A percentile compares a stretch with the other conserved stretches of the same genome.
Evolutionary conservation across 2,888 invertebrate genomes (phyloP).

Genomic region (Sthenelais limicola): DNA sequence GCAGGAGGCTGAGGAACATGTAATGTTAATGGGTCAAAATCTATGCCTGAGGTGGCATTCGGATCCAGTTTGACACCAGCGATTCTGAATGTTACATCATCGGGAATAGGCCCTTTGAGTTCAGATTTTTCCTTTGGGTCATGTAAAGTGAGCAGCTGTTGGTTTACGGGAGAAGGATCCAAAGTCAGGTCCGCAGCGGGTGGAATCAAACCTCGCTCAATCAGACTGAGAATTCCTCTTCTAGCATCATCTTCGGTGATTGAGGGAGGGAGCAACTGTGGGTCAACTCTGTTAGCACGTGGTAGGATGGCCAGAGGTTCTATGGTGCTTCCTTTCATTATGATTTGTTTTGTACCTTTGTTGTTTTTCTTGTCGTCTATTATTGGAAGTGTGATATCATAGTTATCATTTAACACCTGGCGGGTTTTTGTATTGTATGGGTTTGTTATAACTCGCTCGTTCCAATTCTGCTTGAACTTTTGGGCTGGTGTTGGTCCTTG

Average conservation of each 20-base stretch:
- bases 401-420: constrained; percentile 65
- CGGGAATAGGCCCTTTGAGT: too few species aligned
- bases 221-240: constrained; percentile 69
- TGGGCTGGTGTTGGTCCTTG: constrained; percentile 66
- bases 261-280: constrained; percentile 69
- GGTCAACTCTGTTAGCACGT: constrained; percentile 68
- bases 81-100: constrained; percentile 46
- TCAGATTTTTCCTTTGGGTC: constrained; percentile 61
- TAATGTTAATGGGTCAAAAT: constrained; percentile 6
- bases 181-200: constrained; percentile 70
- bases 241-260: constrained; percentile 70
- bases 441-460: constrained; percentile 59
- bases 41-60: constrained; percentile 47
- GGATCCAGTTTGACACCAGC: constrained; percentile 61
- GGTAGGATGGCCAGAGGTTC: constrained; percentile 69
- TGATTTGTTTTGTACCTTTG: background rate
- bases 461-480: constrained; percentile 56
- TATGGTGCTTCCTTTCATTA: constrained; percentile 62
- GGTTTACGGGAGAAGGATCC: constrained; percentile 70
- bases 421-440: constrained; percentile 68
- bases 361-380: constrained; percentile 57
- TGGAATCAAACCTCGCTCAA: constrained; percentile 71
- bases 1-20: background rate
- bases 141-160: constrained; percentile 60
- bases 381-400: constrained; percentile 70